These are phyloP conservation scores for Trypoxylon attenuatum DNA, from an alignment of 2,888 invertebrate genomes.

Conservation along the genomic window DNA sequence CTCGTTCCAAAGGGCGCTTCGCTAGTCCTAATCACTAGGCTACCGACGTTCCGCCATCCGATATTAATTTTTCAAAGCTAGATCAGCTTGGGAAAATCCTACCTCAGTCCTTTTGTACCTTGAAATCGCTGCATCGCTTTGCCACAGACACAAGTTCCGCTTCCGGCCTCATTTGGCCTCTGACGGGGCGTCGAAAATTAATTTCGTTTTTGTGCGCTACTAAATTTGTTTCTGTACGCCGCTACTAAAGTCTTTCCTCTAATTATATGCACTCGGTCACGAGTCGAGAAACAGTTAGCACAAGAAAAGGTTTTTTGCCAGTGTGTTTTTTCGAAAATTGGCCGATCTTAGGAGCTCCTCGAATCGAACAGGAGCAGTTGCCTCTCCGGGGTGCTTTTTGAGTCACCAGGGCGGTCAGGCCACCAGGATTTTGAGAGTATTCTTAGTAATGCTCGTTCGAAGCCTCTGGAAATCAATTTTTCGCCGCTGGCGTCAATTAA, in stretches of 20 bases:
- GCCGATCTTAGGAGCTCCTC: constrained; percentile 5
- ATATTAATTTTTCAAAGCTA: constrained; percentile 46
- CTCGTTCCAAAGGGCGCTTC: constrained; percentile 47
- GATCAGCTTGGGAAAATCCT: constrained; percentile 22
- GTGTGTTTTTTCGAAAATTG: not conserved
- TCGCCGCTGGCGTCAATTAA: constrained; percentile 50
- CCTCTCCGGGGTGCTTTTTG: constrained; percentile 20
- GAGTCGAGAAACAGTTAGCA: too few species aligned
- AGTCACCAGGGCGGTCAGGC: constrained; percentile 29
- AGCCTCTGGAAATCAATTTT: constrained; percentile 54
- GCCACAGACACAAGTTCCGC: not conserved
- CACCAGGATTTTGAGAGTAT: constrained; percentile 38
- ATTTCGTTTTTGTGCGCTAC: not conserved
- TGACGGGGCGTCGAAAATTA: not conserved
- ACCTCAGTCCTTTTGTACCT: constrained; percentile 4
- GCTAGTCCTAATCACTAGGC: constrained; percentile 53
- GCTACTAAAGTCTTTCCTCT: not conserved
- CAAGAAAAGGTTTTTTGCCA: not conserved
- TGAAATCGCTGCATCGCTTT: not conserved
- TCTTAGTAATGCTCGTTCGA: constrained; percentile 30
- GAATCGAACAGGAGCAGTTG: constrained; percentile 14
- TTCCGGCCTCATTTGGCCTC: constrained; percentile 9
- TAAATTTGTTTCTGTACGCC: not conserved
- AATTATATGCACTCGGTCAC: too few species aligned
- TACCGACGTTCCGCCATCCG: constrained; percentile 37